Evolutionary conservation across 1,140 invertebrate genomes (phyloP).

Genomic region (Spodoptera frugiperda): DNA sequence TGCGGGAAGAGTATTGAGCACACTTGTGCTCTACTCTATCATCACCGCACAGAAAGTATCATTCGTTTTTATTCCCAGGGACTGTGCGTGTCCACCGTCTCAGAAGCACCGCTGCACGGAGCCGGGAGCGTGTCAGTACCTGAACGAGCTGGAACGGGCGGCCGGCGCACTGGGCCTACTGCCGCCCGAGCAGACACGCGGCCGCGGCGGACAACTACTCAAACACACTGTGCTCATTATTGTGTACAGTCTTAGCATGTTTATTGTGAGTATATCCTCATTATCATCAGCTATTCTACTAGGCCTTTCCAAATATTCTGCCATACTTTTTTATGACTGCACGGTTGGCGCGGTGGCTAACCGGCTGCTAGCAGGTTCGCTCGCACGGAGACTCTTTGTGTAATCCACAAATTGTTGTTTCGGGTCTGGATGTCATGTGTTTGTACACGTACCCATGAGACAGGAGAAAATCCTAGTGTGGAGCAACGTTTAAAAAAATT

Average conservation of each 20-base stretch:
- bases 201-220: conserved; percentile 89
- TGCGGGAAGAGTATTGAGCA: too few species aligned
- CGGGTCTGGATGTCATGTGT: too few species aligned
- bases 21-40: too few species aligned
- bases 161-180: conserved; percentile 72
- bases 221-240: conserved; percentile 95
- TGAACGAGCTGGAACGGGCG: conserved; percentile 70
- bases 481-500: too few species aligned
- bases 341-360: too few species aligned
- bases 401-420: too few species aligned
- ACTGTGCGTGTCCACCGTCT: conserved; percentile 74
- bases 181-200: conserved; percentile 74
- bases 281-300: too few species aligned
- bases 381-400: too few species aligned
- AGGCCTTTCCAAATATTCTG: too few species aligned
- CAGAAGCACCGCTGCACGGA: conserved; percentile 61
- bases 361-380: too few species aligned
- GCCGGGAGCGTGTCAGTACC: conserved; percentile 66
- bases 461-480: too few species aligned
- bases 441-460: too few species aligned
- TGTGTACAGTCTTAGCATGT: conserved; percentile 93
- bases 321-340: neutral
- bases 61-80: conserved; percentile 52
- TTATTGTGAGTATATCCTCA: conserved; percentile 89
- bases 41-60: neutral